phyloP scores from a whole-genome alignment of 2,113 vertebrate species.

The Piprites chloris region DNA sequence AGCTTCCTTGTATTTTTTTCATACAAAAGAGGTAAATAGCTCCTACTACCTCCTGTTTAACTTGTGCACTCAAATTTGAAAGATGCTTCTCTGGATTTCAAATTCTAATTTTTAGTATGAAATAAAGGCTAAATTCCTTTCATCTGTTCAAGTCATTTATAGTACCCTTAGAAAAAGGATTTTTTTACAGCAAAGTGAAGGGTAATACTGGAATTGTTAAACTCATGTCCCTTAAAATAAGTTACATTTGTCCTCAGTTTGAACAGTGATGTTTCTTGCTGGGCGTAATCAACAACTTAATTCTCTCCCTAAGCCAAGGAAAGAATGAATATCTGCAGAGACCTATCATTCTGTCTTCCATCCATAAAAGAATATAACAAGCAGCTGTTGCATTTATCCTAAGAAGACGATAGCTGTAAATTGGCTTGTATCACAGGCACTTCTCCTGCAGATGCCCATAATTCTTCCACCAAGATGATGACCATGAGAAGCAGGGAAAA shows the following conservation, averaged over 20 bases:
- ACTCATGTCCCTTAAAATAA: slow-evolving; percentile 38
- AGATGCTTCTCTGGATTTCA: slow-evolving; percentile 22
- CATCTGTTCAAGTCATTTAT: neutral
- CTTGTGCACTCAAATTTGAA: neutral
- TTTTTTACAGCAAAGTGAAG: slow-evolving; percentile 14
- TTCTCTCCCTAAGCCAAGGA: slow-evolving; percentile 50
- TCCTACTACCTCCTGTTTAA: slow-evolving; percentile 8
- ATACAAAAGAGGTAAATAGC: neutral
- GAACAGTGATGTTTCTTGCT: slow-evolving; percentile 55
- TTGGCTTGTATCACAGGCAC: slow-evolving; percentile 57
- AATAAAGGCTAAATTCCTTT: slow-evolving; percentile 50
- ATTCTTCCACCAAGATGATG: neutral
- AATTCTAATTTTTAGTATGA: slow-evolving; percentile 43
- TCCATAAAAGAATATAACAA: slow-evolving; percentile 58
- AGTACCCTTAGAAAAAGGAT: neutral
- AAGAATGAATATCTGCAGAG: slow-evolving; percentile 45
- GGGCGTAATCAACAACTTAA: slow-evolving; percentile 55
- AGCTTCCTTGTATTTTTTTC: neutral
- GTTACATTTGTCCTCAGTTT: slow-evolving; percentile 53
- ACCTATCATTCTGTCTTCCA: slow-evolving; percentile 59
- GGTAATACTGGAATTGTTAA: slow-evolving; percentile 48
- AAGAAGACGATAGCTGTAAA: slow-evolving; percentile 62
- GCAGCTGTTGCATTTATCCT: slow-evolving; percentile 68
- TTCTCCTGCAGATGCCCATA: slow-evolving; percentile 60
- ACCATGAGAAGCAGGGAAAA: slow-evolving; percentile 36